Conservation (phyloP, 2,113 vertebrate species). For the Oryzias melastigma region DNA sequence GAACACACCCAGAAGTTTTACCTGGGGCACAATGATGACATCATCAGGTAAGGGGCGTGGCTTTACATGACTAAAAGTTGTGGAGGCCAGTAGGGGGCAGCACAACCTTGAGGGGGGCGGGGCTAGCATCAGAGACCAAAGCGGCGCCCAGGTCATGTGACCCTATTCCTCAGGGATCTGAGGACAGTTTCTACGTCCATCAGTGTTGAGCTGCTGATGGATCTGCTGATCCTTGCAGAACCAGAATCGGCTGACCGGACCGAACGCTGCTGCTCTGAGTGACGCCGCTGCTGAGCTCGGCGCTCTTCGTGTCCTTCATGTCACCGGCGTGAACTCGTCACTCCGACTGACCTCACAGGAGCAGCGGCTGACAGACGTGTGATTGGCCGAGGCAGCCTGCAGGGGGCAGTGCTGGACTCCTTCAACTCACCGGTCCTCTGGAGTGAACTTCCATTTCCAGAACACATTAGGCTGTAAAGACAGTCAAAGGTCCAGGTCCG, state of each 20-base stretch:
- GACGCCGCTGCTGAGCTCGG: not conserved
- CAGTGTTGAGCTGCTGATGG: no score
- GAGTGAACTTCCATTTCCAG: no score
- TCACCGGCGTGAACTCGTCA: not conserved
- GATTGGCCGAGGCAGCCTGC: not conserved
- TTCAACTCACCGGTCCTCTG: no score
- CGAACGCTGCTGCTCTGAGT: not conserved
- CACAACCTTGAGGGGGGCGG: no score
- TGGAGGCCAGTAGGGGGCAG: no score
- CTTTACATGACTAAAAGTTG: not conserved
- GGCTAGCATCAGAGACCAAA: no score
- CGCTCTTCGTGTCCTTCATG: not conserved
- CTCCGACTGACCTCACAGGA: not conserved
- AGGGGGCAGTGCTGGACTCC: not conserved
- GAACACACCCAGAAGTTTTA: constrained; percentile 99
- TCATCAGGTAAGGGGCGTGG: constrained; percentile 85
- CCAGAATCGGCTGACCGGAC: not conserved
- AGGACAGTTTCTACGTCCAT: no score
- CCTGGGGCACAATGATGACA: constrained; percentile 97
- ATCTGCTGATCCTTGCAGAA: no score
- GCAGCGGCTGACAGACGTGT: not conserved
- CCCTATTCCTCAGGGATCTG: no score
- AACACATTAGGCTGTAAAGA: not conserved
- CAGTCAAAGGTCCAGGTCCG: not conserved
- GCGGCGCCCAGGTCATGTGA: no score